Percentiles rank a stretch among this genome's conserved stretches.
phyloP scores from a whole-genome alignment of 2,888 invertebrate genomes.

The Eupeodes luniger region DNA sequence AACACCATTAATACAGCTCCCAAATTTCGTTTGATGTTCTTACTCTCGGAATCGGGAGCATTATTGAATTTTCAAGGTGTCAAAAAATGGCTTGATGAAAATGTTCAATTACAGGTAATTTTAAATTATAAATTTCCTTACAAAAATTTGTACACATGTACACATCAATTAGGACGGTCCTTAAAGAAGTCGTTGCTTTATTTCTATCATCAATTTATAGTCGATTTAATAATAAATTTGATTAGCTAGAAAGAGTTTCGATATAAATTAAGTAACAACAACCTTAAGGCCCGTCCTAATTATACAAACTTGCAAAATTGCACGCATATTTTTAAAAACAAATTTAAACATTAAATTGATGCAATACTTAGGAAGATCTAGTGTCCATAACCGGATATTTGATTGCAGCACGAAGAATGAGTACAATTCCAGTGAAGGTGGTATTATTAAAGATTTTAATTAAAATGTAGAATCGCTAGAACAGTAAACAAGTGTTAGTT shows the following conservation, averaged over 20 bases:
- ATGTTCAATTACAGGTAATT: constrained; percentile 87
- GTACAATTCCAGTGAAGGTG: constrained; percentile 75
- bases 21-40: constrained; percentile 92
- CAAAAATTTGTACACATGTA: too few species aligned
- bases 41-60: constrained; percentile 95
- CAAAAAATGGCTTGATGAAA: constrained; percentile 96
- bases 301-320: too few species aligned
- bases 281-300: too few species aligned
- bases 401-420: constrained; percentile 76
- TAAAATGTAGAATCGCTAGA: constrained; percentile 9
- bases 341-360: background rate
- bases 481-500: background rate
- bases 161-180: too few species aligned
- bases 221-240: too few species aligned
- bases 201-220: too few species aligned
- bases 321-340: constrained; percentile 16
- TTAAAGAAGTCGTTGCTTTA: too few species aligned
- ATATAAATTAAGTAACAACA: too few species aligned
- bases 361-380: constrained; percentile 75
- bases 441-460: constrained; percentile 50
- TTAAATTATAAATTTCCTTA: background rate
- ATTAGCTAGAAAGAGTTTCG: too few species aligned
- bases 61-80: constrained; percentile 96
- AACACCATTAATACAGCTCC: constrained; percentile 89
- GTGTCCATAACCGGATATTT: constrained; percentile 78